Evolutionary conservation across 2,113 vertebrate species (phyloP).

Genomic region (Phylloscopus trochiloides): DNA sequence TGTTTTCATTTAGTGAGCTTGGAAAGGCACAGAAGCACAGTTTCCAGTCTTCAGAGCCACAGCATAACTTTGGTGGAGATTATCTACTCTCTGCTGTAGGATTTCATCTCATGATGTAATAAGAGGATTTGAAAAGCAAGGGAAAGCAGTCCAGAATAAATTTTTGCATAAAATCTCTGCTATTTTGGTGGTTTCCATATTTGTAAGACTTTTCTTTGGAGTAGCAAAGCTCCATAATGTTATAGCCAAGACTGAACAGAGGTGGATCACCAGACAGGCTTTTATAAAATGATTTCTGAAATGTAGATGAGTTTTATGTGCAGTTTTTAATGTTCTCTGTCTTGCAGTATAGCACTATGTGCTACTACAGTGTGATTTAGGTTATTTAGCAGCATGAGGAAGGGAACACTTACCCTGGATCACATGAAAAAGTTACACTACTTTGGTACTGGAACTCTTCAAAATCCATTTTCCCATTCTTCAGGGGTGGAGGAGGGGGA

Average conservation of each 20-base stretch:
- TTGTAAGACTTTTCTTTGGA: neutral
- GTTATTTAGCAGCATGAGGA: neutral
- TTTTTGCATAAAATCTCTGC: constrained; percentile 17
- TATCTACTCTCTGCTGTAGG: constrained; percentile 19
- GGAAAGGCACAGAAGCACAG: neutral
- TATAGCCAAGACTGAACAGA: neutral
- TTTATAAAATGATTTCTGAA: neutral
- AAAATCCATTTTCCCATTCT: constrained; percentile 71
- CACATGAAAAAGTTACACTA: constrained; percentile 77
- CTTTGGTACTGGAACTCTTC: constrained; percentile 74
- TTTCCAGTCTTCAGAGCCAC: neutral
- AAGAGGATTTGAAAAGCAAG: constrained; percentile 43
- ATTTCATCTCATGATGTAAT: constrained; percentile 30
- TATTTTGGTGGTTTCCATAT: neutral
- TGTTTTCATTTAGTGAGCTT: neutral
- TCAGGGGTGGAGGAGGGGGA: constrained; percentile 63
- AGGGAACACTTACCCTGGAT: constrained; percentile 78
- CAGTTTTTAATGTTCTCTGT: neutral
- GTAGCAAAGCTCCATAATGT: neutral
- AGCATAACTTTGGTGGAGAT: constrained; percentile 5
- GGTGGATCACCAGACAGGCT: neutral
- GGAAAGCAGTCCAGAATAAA: neutral
- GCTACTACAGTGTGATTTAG: neutral
- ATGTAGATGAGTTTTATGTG: neutral
- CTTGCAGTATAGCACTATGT: neutral